These are phyloP conservation scores for Nipponacmea schrenckii DNA, from an alignment of 2,888 invertebrate genomes.

Conservation along the genomic window DNA sequence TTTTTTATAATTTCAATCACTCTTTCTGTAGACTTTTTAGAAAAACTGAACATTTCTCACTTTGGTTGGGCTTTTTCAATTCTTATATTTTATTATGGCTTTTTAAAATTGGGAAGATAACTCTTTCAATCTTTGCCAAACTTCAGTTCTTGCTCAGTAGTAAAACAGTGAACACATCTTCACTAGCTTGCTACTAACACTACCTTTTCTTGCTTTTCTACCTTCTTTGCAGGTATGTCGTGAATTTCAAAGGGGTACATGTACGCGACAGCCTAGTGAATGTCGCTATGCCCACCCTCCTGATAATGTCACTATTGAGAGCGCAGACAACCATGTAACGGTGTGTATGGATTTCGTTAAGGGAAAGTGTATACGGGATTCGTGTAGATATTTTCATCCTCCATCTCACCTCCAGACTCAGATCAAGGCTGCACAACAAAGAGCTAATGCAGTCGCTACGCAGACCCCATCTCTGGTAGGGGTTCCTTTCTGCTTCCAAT, in stretches of 20 bases:
- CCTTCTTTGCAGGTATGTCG: slow-evolving; percentile 76
- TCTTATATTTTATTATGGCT: no score
- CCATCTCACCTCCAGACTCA: slow-evolving; percentile 93
- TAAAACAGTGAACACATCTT: not conserved
- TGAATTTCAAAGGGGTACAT: slow-evolving; percentile 98
- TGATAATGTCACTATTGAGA: slow-evolving; percentile 89
- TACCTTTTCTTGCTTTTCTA: slow-evolving; percentile 22
- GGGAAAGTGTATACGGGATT: slow-evolving; percentile 90
- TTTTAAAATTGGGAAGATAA: slow-evolving; percentile 62
- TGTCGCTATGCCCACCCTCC: slow-evolving; percentile 99
- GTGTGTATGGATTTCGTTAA: slow-evolving; percentile 98
- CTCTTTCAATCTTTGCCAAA: not conserved
- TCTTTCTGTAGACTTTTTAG: no score
- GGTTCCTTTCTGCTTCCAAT: slow-evolving; percentile 22
- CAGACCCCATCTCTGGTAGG: slow-evolving; percentile 67
- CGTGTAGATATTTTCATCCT: slow-evolving; percentile 99
- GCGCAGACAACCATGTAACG: slow-evolving; percentile 96
- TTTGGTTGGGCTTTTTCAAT: no score
- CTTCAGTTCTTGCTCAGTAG: not conserved
- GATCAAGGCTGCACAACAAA: slow-evolving; percentile 77
- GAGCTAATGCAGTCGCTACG: slow-evolving; percentile 66
- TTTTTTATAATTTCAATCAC: no score
- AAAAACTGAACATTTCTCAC: no score
- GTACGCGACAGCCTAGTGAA: slow-evolving; percentile 96
- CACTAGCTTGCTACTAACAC: slow-evolving; percentile 19